Evolutionary conservation across 35 echinoderm and acorn worm genomes (phyloP).

Genomic region (Ophioderma brevispina): DNA sequence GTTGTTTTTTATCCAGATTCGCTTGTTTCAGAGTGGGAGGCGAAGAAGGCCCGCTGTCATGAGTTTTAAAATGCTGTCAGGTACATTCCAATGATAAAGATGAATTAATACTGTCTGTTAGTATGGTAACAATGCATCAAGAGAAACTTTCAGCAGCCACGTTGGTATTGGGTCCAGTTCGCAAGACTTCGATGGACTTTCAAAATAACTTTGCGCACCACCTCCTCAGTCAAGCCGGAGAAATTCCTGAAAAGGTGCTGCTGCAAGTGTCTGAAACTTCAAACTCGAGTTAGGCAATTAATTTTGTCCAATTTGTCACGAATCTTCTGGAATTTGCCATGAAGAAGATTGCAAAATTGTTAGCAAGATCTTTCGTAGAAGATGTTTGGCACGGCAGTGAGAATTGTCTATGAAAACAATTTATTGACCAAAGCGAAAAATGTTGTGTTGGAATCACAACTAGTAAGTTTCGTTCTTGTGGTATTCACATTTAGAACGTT

Average conservation of each 20-base stretch:
- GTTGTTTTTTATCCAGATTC: slow-evolving; percentile 15
- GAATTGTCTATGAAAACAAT: background rate
- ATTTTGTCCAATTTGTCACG: background rate
- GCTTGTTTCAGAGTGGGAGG: slow-evolving; percentile 54
- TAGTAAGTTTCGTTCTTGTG: background rate
- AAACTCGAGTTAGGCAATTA: background rate
- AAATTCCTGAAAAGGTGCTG: background rate
- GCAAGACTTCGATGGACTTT: slow-evolving; percentile 3
- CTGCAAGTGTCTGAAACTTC: background rate
- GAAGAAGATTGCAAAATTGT: slow-evolving; percentile 19
- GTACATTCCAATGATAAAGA: slow-evolving; percentile 13
- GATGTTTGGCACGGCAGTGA: background rate
- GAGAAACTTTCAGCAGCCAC: slow-evolving; percentile 29
- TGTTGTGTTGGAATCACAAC: background rate
- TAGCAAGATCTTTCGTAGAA: slow-evolving; percentile 27
- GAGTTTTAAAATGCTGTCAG: slow-evolving; percentile 28
- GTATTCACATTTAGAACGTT: background rate
- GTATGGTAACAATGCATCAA: slow-evolving; percentile 24
- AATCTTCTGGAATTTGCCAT: background rate
- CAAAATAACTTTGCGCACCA: background rate
- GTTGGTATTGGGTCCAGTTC: slow-evolving; percentile 45
- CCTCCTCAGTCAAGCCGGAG: background rate
- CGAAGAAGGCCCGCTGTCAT: too few species aligned
- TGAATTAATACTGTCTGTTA: slow-evolving; percentile 29
- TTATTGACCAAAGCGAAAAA: slow-evolving; percentile 9